phyloP scores from a whole-genome alignment of 2,113 vertebrate species.

The Redunca redunca region DNA sequence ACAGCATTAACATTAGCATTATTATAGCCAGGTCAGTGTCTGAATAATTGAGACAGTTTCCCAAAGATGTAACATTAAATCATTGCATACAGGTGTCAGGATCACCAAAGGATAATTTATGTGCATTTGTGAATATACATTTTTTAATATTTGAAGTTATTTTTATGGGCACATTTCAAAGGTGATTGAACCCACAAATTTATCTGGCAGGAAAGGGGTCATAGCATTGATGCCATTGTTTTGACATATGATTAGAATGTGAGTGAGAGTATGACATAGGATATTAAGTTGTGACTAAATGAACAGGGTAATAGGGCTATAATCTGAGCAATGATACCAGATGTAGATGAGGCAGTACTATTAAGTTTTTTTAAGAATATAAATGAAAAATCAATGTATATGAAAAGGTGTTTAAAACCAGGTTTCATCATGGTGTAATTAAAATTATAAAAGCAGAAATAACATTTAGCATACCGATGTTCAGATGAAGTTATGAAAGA shows the following conservation, averaged over 20 bases:
- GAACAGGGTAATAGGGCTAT: not conserved
- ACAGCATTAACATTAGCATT: not conserved
- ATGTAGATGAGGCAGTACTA: not conserved
- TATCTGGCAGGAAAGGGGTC: not conserved
- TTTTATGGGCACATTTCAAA: conserved; percentile 30
- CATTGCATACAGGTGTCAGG: not conserved
- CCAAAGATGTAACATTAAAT: not conserved
- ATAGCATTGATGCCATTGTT: not conserved
- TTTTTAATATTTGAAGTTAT: conserved; percentile 11
- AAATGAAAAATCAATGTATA: not conserved
- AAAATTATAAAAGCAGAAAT: not conserved
- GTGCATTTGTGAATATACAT: conserved; percentile 25
- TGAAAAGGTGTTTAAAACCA: not conserved
- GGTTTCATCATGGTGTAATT: not conserved
- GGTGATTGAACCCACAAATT: not conserved
- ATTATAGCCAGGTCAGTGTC: not conserved
- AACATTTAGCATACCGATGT: not conserved
- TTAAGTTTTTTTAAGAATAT: not conserved
- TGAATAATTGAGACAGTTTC: not conserved
- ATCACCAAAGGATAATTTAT: conserved; percentile 5
- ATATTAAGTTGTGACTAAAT: not conserved
- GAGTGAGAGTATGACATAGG: not conserved
- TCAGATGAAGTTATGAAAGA: not conserved
- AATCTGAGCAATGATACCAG: not conserved
- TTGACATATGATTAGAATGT: not conserved